Evolutionary conservation across 2,888 invertebrate species (phyloP).

Genomic region (Pemphredon lugubris): DNA sequence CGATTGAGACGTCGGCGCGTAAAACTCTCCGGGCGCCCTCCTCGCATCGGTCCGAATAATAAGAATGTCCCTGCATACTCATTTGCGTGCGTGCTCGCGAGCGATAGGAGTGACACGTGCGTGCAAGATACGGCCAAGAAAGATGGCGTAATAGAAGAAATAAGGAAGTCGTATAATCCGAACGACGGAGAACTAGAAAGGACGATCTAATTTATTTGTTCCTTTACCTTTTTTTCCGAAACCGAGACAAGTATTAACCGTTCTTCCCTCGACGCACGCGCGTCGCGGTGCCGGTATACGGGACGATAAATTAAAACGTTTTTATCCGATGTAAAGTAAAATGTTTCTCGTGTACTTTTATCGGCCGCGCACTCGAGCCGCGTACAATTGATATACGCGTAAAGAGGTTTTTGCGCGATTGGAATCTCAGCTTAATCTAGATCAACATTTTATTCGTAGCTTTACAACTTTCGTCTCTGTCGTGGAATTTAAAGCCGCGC

Average conservation of each 20-base stretch:
- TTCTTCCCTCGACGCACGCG: constrained; percentile 45
- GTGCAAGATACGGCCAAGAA: constrained; percentile 16
- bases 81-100: constrained; percentile 44
- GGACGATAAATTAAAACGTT: constrained; percentile 21
- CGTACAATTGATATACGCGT: constrained; percentile 44
- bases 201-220: constrained; percentile 64
- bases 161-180: constrained; percentile 57
- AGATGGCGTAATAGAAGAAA: constrained; percentile 31
- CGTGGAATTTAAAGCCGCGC: no score
- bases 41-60: constrained; percentile 37
- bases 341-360: constrained; percentile 52
- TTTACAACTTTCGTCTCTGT: no score
- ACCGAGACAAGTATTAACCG: constrained; percentile 43
- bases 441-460: no score
- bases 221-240: constrained; percentile 49
- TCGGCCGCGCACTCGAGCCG: constrained; percentile 16
- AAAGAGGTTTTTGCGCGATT: constrained; percentile 40
- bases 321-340: constrained; percentile 49
- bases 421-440: constrained; percentile 29
- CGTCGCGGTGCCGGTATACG: constrained; percentile 25
- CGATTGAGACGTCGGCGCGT: constrained; percentile 60
- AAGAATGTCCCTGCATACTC: constrained; percentile 48
- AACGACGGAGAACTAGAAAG: constrained; percentile 14
- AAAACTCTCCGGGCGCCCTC: constrained; percentile 22
- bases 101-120: constrained; percentile 10